These are phyloP conservation scores for Andrena camellia DNA, from an alignment of 2,888 invertebrate species.

Conservation along the genomic window DNA sequence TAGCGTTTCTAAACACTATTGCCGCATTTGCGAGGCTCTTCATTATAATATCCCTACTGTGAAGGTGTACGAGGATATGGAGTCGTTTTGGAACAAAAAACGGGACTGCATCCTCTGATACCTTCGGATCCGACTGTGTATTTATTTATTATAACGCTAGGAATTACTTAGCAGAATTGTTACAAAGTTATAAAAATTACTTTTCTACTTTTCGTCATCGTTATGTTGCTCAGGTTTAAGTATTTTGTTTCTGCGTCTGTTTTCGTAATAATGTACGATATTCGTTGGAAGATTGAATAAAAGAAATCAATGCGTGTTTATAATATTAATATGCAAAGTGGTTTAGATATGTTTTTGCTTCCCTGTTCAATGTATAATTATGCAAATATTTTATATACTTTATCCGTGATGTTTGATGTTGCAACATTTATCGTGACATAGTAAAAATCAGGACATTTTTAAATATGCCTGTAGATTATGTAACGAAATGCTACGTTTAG, in stretches of 20 bases:
- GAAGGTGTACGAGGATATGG: constrained; percentile 84
- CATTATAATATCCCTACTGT: constrained; percentile 86
- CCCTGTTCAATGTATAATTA: not conserved
- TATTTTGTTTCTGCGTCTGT: not conserved
- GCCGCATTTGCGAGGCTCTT: constrained; percentile 89
- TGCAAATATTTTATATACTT: not conserved
- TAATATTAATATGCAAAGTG: not conserved
- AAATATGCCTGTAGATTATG: not conserved
- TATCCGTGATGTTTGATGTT: not conserved
- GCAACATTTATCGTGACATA: not conserved
- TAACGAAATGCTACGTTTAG: not conserved
- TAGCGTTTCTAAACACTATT: constrained; percentile 87
- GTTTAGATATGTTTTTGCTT: not conserved
- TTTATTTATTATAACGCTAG: too few species aligned
- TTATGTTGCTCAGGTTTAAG: not conserved
- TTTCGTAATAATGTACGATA: not conserved
- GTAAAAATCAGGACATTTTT: not conserved
- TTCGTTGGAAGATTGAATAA: not conserved
- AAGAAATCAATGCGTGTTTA: not conserved
- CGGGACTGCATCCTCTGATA: constrained; percentile 73
- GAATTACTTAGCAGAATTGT: not conserved
- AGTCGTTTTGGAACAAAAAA: constrained; percentile 83
- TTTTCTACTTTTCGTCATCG: not conserved
- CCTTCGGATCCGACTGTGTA: not conserved
- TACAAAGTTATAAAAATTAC: not conserved